Evolutionary conservation across 2,797 vertebrate species (phyloP).

Genomic region (Gephyroberyx darwinii): DNA sequence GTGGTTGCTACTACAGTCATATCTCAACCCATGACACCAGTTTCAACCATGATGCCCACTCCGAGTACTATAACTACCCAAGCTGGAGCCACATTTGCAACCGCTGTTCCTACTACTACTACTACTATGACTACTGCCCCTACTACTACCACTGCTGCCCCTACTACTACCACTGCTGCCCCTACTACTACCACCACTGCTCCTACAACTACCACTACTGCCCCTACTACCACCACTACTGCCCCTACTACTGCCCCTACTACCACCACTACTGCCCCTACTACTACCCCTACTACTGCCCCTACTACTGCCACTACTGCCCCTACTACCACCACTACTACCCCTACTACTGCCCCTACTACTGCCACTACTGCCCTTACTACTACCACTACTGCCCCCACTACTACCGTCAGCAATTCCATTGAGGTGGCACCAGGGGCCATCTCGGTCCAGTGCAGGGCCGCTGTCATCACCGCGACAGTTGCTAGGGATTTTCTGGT

Average conservation of each 20-base stretch:
- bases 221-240: background rate
- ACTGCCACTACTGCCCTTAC: background rate
- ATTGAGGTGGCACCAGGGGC: background rate
- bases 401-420: background rate
- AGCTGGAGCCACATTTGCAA: background rate
- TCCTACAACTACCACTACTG: background rate
- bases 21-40: background rate
- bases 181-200: background rate
- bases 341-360: background rate
- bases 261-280: background rate
- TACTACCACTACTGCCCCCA: background rate
- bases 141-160: background rate
- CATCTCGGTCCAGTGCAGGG: constrained; percentile 81
- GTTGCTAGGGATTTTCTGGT: constrained; percentile 81
- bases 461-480: constrained; percentile 75
- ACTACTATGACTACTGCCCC: background rate
- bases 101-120: background rate
- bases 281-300: background rate
- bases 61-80: background rate
- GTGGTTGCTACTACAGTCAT: background rate
- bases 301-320: background rate
- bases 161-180: background rate
- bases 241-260: background rate
- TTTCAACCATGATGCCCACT: background rate
- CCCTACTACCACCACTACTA: background rate